Base-by-base conservation (phyloP, 2,888 invertebrate species). In the Aphidius colemani region DNA sequence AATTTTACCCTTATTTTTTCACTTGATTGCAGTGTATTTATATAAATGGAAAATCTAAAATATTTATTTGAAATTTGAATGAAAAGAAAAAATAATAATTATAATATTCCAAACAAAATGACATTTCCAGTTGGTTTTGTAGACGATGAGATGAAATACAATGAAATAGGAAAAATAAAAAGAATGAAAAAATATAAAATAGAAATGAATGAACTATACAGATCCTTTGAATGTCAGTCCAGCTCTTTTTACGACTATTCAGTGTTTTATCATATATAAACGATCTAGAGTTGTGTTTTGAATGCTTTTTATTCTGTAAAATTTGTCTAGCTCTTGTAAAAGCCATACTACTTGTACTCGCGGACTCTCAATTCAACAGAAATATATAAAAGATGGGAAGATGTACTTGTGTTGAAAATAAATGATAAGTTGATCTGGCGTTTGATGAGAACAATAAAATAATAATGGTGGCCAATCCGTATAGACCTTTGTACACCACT, bases 211-310 rank as follows among this genome's bases (percentile, higher is more conserved):
- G 68, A 66, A 70, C 65, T 56, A 64, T 53, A 45, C 45, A 48
- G n/a, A 56, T 59, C 56, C 59, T 67, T 63, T 70, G 68, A 71
- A 71, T 67, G 67, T 67, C 63, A 67, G 66, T 58, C 59, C 18
- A 9, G 8, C 44, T 53, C 43, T 53, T 57, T 30, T 30, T 30
- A 30, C 30, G 62, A 59, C 76, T 69, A 80, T 80, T 79, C 78
- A 78, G 69, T 79, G 79, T 79, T 80, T 81, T 80, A 80, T 81
- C 81, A 73, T n/a, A n/a, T n/a, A n/a, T 67, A 57, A 57, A 57
- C 70, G 74, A 80, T 80, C 80, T 79, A 70, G 57, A 57, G 45
- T 46, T 69, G 73, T 73, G 73, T 72, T 71, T 73, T 78, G 79
- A 78, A 79, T 79, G 74, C 71, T 73, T 77, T 66, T 65, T 66